Evolutionary conservation across 2,113 vertebrate species (phyloP).

Genomic region (Phycodurus eques): DNA sequence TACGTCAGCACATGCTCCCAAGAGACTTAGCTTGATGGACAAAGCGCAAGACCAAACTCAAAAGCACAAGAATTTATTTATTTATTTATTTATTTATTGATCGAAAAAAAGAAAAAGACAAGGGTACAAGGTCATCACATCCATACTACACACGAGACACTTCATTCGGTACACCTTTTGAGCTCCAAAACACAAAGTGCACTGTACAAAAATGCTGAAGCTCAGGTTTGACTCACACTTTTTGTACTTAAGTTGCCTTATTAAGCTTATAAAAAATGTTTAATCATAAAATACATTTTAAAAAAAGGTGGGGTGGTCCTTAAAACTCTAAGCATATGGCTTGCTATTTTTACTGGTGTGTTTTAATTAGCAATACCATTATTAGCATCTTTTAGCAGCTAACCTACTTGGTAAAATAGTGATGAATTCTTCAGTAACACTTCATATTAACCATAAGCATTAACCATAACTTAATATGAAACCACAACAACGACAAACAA

Average conservation of each 20-base stretch:
- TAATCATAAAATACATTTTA: too few relatives aligned
- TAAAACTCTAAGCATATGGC: too few relatives aligned
- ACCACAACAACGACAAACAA: background rate
- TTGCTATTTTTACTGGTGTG: background rate
- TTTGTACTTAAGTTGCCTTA: background rate
- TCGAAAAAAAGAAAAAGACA: slow-evolving; percentile 5
- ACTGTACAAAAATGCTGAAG: background rate
- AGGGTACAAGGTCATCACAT: background rate
- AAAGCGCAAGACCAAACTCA: slow-evolving; percentile 22
- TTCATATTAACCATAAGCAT: too few relatives aligned
- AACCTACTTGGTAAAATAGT: background rate
- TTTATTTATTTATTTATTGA: background rate
- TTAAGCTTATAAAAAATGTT: background rate
- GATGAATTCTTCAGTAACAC: background rate
- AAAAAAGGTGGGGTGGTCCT: too few relatives aligned
- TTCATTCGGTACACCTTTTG: background rate
- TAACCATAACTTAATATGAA: background rate
- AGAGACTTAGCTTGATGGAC: slow-evolving; percentile 39
- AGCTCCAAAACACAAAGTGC: background rate
- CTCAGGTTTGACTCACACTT: background rate
- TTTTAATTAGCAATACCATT: background rate
- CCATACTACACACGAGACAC: background rate
- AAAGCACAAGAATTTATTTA: slow-evolving; percentile 7
- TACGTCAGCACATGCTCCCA: slow-evolving; percentile 42
- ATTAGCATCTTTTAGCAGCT: background rate